Evolutionary conservation across 2,113 vertebrate species (phyloP), one percentile per base, ranked within the genome.

Genomic region (Panthera uncia): DNA sequence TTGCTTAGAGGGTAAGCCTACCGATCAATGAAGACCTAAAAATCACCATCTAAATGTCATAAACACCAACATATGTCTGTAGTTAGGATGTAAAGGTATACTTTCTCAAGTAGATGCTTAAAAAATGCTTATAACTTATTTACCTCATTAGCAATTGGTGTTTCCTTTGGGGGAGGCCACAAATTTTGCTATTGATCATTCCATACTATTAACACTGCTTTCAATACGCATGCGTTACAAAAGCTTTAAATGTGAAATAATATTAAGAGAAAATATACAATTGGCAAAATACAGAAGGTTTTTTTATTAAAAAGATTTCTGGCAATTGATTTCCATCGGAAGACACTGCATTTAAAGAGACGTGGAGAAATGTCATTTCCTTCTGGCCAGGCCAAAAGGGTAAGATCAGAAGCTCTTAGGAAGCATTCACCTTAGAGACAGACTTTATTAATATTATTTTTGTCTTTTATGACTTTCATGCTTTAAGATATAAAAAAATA

Each of bases 401-500:
- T 76, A 55, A 69, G 61, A 50, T 45, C 36, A 87, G 69, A 83
- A 55, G 48, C 48, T 94, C 57, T 87, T 73, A 71, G 61, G 31
- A 94, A 88, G 94, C 18, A 36, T n/a, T 50, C n/a, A 82, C 52
- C 27, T 66, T 92, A 36, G 57, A 65, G 69, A 73, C 0, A 89
- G 89, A 69, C 41, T 45, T 73, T 33, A 79, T 29, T 65, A 45
- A 16, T 16, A 92, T n/a, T 71, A 38, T 36, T 96, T 94, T 92
- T 85, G 50, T 9, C 65, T 27, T 71, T 91, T 33, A 81, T 3
- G 27, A 61, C 69, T 74, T 91, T 94, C 73, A 45, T 38, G 66
- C 90, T 94, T 96, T 94, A 48, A 89, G 86, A 95, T 78, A 95
- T 88, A 92, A 57, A 55, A 50, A 80, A 97, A 88, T 84, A 88